Base-by-base conservation (phyloP, 2,888 invertebrate genomes). In the Ernsta delagoae region DNA sequence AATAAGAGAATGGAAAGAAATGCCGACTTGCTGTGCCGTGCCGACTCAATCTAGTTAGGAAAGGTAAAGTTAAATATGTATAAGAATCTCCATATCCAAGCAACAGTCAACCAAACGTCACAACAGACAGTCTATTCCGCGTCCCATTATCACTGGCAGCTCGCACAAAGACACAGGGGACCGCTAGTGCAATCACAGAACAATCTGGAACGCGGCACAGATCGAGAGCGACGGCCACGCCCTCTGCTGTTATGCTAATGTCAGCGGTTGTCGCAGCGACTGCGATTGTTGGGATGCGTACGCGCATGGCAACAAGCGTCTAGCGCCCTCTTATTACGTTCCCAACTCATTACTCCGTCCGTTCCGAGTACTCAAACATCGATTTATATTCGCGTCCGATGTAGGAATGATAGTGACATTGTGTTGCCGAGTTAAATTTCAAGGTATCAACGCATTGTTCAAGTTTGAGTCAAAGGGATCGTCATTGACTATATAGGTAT, bases 191-290 rank as follows among this genome's bases (percentile, higher is more conserved):
- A 68, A 68, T 68, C 68, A 59, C 62, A 68, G 50, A 63, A 62
- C 73, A 70, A 75, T 73, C 70, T 74, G 60, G 75, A 70, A 70
- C 75, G 62, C 53, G 71, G 64, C 71, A 70, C 56, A 70, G 62
- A 72, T n/a, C 57, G 62, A 68, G 62, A 62, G 57, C 62, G 57
- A 70, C 41, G 54, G 70, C 63, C 69, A 68, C 75, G 69, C 72
- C 75, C 71, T 56, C 70, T 66, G 12, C 63, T 63, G 65, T 64
- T 74, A 75, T 75, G 73, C 65, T 71, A 73, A 75, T 74, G 71
- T 24, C 53, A 53, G 53, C 31, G 4, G 53, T 50, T 41, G 41
- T 41, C 41, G 56, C 61, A 67, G 67, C 67, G 60, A n/a, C 54
- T 45, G 56, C 60, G 45, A 67, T 67, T 61, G 56, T 68, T 54